Percentiles rank a stretch among this genome's conserved stretches.
These are phyloP conservation scores for Cryptocheilus praepositus DNA, from an alignment of 2,888 invertebrate genomes.

Conservation along the genomic window DNA sequence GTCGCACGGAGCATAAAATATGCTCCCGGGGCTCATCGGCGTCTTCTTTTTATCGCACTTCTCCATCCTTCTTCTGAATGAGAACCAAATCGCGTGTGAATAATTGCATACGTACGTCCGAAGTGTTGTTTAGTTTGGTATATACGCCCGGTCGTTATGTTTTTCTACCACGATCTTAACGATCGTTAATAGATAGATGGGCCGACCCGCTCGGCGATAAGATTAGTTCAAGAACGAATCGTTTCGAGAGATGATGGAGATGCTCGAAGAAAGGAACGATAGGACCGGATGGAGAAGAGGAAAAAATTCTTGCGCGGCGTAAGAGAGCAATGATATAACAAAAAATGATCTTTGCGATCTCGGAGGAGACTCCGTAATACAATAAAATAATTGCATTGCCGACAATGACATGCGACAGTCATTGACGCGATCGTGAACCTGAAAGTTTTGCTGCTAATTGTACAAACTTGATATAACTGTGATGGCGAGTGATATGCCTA, in stretches of 20 bases:
- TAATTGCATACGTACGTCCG: constrained; percentile 27
- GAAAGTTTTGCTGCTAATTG: too few relatives aligned
- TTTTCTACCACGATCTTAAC: constrained; percentile 17
- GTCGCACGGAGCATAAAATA: too few relatives aligned
- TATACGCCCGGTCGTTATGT: constrained; percentile 10
- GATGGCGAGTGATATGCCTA: too few relatives aligned
- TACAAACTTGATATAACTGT: too few relatives aligned
- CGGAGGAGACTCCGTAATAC: not conserved
- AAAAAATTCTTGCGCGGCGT: not conserved
- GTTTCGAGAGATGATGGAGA: not conserved
- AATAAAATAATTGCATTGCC: too few relatives aligned
- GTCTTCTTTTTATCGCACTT: constrained; percentile 7
- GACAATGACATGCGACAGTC: too few relatives aligned
- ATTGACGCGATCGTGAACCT: too few relatives aligned
- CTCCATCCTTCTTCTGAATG: too few relatives aligned
- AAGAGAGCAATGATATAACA: not conserved
- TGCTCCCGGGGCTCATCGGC: too few relatives aligned
- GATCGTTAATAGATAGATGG: constrained; percentile 23
- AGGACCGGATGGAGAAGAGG: not conserved
- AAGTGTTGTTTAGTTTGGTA: constrained; percentile 1
- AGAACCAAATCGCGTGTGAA: constrained; percentile 21
- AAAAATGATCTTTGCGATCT: not conserved
- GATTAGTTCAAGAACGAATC: constrained; percentile 19
- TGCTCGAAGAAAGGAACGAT: not conserved
- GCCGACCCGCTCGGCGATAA: constrained; percentile 24